These are phyloP conservation scores for Netelia fuscicornis DNA, from an alignment of 2,888 invertebrate species.

Conservation along the genomic window DNA sequence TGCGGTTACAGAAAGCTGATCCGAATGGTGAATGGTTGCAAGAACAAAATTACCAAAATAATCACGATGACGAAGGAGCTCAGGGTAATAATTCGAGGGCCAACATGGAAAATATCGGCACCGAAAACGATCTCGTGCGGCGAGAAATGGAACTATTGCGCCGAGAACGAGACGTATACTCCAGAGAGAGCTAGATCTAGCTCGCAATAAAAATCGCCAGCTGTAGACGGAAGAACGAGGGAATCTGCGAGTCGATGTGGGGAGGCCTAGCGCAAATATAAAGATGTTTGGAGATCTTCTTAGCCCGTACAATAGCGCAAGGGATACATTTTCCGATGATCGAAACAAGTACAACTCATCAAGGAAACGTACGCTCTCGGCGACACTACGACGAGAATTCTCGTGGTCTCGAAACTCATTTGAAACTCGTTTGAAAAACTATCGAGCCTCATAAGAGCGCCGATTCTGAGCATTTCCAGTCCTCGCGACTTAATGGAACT, in stretches of 20 bases:
- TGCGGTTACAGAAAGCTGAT: constrained; percentile 16
- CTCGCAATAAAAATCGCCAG: no score
- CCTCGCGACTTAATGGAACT: constrained; percentile 57
- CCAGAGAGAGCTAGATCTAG: not conserved
- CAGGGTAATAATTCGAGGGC: not conserved
- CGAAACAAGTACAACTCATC: constrained; percentile 12
- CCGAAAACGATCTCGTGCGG: not conserved
- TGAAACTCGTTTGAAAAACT: constrained; percentile 53
- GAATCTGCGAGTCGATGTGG: no score
- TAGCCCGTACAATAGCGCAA: not conserved
- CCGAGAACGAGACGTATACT: constrained; percentile 35
- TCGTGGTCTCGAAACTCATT: constrained; percentile 61
- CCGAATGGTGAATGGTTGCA: constrained; percentile 5
- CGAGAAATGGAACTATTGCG: constrained; percentile 28
- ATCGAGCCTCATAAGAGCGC: constrained; percentile 40
- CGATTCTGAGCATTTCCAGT: constrained; percentile 61
- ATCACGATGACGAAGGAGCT: not conserved
- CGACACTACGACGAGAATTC: constrained; percentile 48
- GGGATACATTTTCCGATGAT: constrained; percentile 13
- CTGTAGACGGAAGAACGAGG: no score
- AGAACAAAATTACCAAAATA: not conserved
- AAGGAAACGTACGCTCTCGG: constrained; percentile 30
- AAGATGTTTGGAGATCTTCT: constrained; percentile 22
- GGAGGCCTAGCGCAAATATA: not conserved
- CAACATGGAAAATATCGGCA: not conserved